phyloP scores from a whole-genome alignment of 2,113 vertebrate genomes.

The Clinocottus analis region DNA sequence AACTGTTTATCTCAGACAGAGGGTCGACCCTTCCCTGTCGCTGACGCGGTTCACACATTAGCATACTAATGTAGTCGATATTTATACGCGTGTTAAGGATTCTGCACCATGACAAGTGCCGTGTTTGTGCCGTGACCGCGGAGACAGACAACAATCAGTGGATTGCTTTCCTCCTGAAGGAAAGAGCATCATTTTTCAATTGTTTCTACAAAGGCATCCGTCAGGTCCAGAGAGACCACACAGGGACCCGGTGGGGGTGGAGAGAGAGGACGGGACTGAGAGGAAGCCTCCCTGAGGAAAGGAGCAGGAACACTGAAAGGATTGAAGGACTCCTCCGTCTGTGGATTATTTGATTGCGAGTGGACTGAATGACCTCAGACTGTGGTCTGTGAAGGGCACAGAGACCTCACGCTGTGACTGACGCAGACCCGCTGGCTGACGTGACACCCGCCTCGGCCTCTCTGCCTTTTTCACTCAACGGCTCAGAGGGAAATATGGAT shows the following conservation, averaged over 20 bases:
- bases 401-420: conserved; percentile 15
- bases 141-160: background rate
- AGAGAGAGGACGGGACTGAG: too few species aligned
- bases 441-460: background rate
- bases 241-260: too few species aligned
- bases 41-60: too few species aligned
- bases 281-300: background rate
- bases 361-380: background rate
- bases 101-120: background rate
- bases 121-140: background rate
- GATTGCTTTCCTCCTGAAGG: background rate
- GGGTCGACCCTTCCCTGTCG: too few species aligned
- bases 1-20: too few species aligned
- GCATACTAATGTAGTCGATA: too few species aligned
- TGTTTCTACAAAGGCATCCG: background rate
- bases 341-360: background rate
- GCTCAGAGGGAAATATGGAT: conserved; percentile 26
- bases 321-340: background rate
- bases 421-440: conserved; percentile 19
- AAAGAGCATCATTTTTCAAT: background rate
- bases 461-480: conserved; percentile 4
- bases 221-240: background rate
- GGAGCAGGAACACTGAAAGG: background rate
- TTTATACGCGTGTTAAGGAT: background rate
- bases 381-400: conserved; percentile 35